These are phyloP conservation scores for Antheraea pernyi DNA, from an alignment of 1,140 invertebrate genomes.

Conservation along the genomic window DNA sequence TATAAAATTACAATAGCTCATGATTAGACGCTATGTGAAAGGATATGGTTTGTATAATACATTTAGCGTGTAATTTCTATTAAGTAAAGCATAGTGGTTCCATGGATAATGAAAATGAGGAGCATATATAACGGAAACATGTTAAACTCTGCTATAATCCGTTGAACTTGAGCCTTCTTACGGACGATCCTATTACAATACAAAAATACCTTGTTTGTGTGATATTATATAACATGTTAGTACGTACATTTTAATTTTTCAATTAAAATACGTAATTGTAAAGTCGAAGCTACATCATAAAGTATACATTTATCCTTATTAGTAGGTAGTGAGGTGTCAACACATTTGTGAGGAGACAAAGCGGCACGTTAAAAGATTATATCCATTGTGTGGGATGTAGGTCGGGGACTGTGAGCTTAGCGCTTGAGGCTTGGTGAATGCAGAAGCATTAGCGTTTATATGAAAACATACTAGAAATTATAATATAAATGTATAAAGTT, in stretches of 20 bases:
- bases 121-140: no score
- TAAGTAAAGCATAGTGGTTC: no score
- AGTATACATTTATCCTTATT: conserved; percentile 28
- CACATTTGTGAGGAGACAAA: conserved; percentile 46
- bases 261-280: neutral
- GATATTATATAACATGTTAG: no score
- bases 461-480: neutral
- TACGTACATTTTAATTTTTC: neutral
- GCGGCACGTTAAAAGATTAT: conserved; percentile 53
- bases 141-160: no score
- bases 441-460: neutral
- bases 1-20: neutral
- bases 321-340: conserved; percentile 13
- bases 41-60: neutral
- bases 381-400: conserved; percentile 37
- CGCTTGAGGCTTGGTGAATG: neutral
- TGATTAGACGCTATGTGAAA: neutral
- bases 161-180: no score
- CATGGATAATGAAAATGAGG: no score
- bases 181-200: no score
- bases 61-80: neutral
- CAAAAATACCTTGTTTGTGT: no score
- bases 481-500: neutral
- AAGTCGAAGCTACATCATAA: neutral
- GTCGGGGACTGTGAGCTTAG: conserved; percentile 24